Evolutionary conservation across 2,888 invertebrate species (phyloP).

Genomic region (Macropis europaea): DNA sequence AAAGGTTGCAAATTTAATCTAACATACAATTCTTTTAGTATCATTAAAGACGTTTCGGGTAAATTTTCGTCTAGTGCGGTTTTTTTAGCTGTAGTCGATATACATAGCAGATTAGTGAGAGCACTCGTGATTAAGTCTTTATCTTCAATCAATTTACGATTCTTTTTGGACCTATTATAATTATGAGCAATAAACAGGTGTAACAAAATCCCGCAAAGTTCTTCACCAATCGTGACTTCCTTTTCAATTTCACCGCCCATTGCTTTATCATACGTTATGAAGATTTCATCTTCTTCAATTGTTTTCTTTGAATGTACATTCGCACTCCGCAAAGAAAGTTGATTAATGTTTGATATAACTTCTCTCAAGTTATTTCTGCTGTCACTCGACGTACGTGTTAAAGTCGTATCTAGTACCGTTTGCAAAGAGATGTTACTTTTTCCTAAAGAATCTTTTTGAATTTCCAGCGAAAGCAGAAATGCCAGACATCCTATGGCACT

Average conservation of each 20-base stretch:
- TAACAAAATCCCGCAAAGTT: constrained; percentile 80
- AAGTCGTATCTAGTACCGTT: constrained; percentile 62
- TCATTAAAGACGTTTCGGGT: constrained; percentile 75
- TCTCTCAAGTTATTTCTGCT: constrained; percentile 53
- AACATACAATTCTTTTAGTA: constrained; percentile 80
- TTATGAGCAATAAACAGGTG: constrained; percentile 79
- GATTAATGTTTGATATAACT: constrained; percentile 62
- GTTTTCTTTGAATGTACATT: constrained; percentile 42
- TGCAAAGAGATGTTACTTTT: constrained; percentile 51
- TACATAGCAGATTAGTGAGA: constrained; percentile 79
- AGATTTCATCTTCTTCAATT: constrained; percentile 25
- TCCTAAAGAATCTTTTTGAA: constrained; percentile 63
- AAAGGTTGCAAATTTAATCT: constrained; percentile 81
- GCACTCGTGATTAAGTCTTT: constrained; percentile 78
- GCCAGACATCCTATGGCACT: constrained; percentile 72
- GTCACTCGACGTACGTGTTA: constrained; percentile 20
- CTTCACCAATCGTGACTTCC: constrained; percentile 73
- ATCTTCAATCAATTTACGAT: constrained; percentile 71
- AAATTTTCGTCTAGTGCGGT: constrained; percentile 79
- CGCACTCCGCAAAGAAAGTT: constrained; percentile 58
- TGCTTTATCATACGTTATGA: not conserved
- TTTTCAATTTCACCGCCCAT: not conserved
- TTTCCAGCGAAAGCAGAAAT: constrained; percentile 72
- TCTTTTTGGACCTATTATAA: constrained; percentile 73
- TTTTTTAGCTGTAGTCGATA: constrained; percentile 80